These are phyloP conservation scores for Danio choprae DNA, from an alignment of 2,797 vertebrate genomes.

Conservation along the genomic window DNA sequence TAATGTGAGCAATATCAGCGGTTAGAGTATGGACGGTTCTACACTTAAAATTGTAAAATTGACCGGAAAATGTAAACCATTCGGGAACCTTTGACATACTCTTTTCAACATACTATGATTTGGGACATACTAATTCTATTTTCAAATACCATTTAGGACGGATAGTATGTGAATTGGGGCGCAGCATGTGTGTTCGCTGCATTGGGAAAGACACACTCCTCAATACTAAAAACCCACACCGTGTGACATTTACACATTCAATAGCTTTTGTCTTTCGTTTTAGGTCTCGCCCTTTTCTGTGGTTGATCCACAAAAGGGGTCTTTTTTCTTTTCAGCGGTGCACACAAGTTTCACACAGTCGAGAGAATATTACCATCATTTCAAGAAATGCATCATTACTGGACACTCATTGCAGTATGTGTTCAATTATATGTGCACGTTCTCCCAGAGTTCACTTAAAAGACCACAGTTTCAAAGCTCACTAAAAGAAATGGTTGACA, in stretches of 20 bases:
- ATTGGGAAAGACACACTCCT: slow-evolving; percentile 44
- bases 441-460: background rate
- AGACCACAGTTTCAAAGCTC: background rate
- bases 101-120: too few relatives aligned
- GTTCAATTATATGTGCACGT: background rate
- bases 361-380: background rate
- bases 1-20: too few relatives aligned
- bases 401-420: background rate
- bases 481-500: background rate
- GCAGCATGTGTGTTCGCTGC: background rate
- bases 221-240: slow-evolving; percentile 40
- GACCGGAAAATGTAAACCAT: too few relatives aligned
- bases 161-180: too few relatives aligned
- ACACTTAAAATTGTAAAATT: too few relatives aligned
- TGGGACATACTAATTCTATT: too few relatives aligned
- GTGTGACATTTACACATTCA: slow-evolving; percentile 54
- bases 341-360: background rate
- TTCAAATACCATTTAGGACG: too few relatives aligned
- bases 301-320: slow-evolving; percentile 8
- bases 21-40: too few relatives aligned
- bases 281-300: slow-evolving; percentile 20
- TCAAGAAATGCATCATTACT: slow-evolving; percentile 4
- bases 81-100: too few relatives aligned
- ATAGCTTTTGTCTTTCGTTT: slow-evolving; percentile 40
- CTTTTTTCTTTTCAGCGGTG: background rate